These are phyloP conservation scores for Perizoma flavofasciatum DNA, from an alignment of 2,888 invertebrate genomes.

Conservation along the genomic window DNA sequence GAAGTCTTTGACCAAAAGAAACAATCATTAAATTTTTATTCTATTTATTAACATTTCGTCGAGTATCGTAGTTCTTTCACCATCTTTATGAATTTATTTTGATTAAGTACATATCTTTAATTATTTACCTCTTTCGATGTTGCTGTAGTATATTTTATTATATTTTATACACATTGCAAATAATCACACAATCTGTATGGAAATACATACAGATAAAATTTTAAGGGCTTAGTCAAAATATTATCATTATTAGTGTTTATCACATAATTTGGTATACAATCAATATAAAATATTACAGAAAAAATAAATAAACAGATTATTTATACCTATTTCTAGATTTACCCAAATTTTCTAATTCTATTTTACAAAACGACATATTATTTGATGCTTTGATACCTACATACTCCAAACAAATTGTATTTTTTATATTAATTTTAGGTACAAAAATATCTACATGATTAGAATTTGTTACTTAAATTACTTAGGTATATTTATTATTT, in stretches of 20 bases:
- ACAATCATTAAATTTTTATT: neutral
- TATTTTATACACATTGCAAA: slow-evolving; percentile 2
- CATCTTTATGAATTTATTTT: slow-evolving; percentile 18
- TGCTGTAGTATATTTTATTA: slow-evolving; percentile 4
- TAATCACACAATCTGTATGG: neutral
- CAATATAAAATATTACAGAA: neutral
- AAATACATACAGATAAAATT: neutral
- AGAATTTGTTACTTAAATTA: slow-evolving; percentile 27
- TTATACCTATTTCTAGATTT: neutral
- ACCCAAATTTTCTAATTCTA: neutral
- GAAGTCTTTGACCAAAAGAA: no score
- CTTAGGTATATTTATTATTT: no score
- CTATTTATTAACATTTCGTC: neutral
- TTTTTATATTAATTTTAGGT: slow-evolving; percentile 11
- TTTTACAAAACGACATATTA: slow-evolving; percentile 1
- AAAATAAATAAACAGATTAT: neutral
- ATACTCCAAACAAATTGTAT: slow-evolving; percentile 3
- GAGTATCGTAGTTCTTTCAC: neutral
- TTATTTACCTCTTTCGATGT: neutral
- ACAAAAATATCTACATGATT: slow-evolving; percentile 28
- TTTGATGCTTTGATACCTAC: neutral
- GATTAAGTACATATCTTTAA: neutral
- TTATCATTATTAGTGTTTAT: slow-evolving; percentile 1
- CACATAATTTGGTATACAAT: neutral
- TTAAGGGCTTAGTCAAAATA: no score